Percentiles rank a stretch among this genome's conserved stretches.
These are phyloP conservation scores for Ctena decussata DNA, from an alignment of 2,888 invertebrate genomes.

Conservation along the genomic window DNA sequence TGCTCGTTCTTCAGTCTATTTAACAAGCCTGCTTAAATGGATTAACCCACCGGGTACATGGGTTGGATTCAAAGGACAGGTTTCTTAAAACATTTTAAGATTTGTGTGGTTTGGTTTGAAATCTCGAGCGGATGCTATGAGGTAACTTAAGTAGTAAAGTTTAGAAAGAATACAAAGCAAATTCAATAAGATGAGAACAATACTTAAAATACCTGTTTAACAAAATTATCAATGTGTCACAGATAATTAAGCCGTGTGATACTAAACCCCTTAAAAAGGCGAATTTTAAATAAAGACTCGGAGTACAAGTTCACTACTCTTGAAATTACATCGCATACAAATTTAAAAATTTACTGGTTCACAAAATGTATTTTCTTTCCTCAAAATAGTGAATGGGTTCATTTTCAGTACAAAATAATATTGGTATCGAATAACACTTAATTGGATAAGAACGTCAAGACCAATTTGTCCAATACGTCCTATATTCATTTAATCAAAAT, in stretches of 20 bases:
- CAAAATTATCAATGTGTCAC: neutral
- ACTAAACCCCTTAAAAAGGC: neutral
- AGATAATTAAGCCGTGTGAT: neutral
- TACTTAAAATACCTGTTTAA: too few relatives aligned
- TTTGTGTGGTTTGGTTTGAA: too few relatives aligned
- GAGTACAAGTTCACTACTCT: neutral
- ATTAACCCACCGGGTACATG: too few relatives aligned
- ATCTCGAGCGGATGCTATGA: too few relatives aligned
- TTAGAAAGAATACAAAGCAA: too few relatives aligned
- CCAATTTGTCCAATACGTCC: slow-evolving; percentile 9
- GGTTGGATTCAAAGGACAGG: too few relatives aligned
- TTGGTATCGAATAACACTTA: slow-evolving; percentile 1
- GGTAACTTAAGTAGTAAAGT: too few relatives aligned
- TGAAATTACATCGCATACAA: neutral
- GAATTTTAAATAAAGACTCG: neutral
- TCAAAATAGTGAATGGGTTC: neutral
- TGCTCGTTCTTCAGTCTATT: too few relatives aligned
- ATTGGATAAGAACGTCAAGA: neutral
- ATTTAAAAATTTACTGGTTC: neutral
- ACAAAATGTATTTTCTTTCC: neutral
- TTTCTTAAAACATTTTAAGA: too few relatives aligned
- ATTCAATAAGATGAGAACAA: too few relatives aligned
- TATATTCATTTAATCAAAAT: neutral
- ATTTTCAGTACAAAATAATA: neutral
- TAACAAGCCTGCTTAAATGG: too few relatives aligned